Conservation (phyloP, 2,888 invertebrate genomes). For the Tenthredo distinguenda region DNA sequence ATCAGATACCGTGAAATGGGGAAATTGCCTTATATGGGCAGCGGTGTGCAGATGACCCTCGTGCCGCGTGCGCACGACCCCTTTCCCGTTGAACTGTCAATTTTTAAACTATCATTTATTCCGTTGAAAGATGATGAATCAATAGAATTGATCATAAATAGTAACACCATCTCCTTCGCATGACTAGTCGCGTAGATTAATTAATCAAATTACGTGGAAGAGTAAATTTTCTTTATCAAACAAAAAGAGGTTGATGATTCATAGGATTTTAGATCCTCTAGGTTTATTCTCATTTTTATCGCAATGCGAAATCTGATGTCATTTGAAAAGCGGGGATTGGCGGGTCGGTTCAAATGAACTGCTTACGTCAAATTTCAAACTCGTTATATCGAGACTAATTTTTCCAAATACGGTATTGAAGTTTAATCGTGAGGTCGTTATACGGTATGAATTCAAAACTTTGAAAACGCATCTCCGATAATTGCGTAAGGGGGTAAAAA, state of each 20-base stretch:
- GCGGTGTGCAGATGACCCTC: conserved; percentile 54
- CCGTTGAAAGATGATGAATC: not conserved
- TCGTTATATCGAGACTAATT: not conserved
- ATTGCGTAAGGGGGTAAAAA: not conserved
- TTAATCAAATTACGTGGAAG: too few relatives aligned
- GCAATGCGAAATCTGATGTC: too few relatives aligned
- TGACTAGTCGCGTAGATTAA: not conserved
- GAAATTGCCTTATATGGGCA: conserved; percentile 80
- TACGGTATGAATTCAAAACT: not conserved
- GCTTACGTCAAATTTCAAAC: not conserved
- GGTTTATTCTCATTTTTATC: too few relatives aligned
- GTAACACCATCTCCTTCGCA: not conserved
- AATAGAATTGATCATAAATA: not conserved
- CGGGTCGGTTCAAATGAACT: not conserved
- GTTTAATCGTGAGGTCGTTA: not conserved
- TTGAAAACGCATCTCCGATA: not conserved
- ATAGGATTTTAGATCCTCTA: too few relatives aligned
- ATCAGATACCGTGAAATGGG: conserved; percentile 76
- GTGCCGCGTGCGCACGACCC: conserved; percentile 59
- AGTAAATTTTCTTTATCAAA: too few relatives aligned
- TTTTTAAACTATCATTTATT: conserved; percentile 17
- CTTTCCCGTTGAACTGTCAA: conserved; percentile 41
- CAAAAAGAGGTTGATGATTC: too few relatives aligned
- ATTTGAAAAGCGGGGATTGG: too few relatives aligned
- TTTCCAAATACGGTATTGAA: not conserved